Percentiles rank a stretch among this genome's conserved stretches.
Conservation (phyloP, 2,797 vertebrate species). For the Mormyrops boulengeri region DNA sequence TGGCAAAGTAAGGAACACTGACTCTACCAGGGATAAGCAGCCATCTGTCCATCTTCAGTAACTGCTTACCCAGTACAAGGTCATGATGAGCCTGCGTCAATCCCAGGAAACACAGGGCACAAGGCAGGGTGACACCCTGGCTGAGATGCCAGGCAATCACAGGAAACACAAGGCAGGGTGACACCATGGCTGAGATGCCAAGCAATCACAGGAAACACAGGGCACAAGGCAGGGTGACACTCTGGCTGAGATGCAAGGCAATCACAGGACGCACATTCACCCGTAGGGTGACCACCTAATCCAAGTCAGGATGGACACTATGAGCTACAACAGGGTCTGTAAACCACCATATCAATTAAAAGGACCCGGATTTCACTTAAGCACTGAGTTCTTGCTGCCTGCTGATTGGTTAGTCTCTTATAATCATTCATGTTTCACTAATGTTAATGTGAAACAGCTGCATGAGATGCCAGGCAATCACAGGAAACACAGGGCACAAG, state of each 20-base stretch:
- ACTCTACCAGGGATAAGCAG: not conserved
- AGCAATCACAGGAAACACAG: no score
- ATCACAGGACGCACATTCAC: not conserved
- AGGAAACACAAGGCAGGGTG: no score
- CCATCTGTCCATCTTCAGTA: not conserved
- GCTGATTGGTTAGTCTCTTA: not conserved
- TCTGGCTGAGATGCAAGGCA: no score
- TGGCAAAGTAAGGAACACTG: not conserved
- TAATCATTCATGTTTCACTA: not conserved
- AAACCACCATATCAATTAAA: not conserved
- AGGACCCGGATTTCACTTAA: not conserved
- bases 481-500: no score
- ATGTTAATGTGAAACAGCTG: not conserved
- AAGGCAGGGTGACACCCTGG: not conserved
- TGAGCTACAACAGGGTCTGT: not conserved
- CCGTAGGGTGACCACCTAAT: not conserved
- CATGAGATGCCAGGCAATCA: no score
- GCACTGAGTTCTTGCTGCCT: not conserved
- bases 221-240: no score
- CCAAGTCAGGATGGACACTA: not conserved
- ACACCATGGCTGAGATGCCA: no score
- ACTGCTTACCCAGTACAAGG: not conserved
- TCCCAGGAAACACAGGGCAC: not conserved
- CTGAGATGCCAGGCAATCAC: not conserved
- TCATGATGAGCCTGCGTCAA: not conserved